These are phyloP conservation scores for Epizoanthus illoricatus DNA, from an alignment of 92 coral and sea anemone species.

Conservation along the genomic window DNA sequence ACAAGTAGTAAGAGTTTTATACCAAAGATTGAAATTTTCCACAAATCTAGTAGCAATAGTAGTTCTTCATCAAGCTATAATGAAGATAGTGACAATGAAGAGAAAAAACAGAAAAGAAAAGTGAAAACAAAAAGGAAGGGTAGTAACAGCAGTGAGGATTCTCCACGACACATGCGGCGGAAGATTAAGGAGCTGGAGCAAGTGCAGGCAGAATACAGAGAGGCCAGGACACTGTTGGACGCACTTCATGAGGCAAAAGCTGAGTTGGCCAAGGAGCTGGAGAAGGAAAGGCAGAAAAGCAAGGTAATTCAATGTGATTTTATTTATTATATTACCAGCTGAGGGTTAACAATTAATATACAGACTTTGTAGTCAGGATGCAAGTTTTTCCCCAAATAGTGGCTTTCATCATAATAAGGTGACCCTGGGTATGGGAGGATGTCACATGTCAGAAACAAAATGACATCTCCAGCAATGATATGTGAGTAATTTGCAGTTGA, in stretches of 20 bases:
- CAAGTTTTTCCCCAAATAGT: too few species aligned
- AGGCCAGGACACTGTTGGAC: conserved; percentile 22
- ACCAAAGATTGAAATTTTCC: conserved; percentile 27
- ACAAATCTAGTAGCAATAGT: conserved; percentile 39
- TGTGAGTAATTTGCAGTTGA: too few species aligned
- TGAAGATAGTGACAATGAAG: conserved; percentile 40
- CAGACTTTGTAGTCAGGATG: too few species aligned
- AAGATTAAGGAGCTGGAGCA: conserved; percentile 44
- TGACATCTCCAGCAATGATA: too few species aligned
- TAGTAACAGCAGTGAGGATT: conserved; percentile 22
- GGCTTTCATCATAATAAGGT: too few species aligned
- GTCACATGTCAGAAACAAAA: too few species aligned
- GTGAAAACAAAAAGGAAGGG: conserved; percentile 46
- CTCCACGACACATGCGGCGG: conserved; percentile 37
- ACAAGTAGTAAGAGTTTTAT: neutral
- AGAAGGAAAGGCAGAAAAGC: conserved; percentile 21
- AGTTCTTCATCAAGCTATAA: conserved; percentile 36
- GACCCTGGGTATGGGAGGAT: too few species aligned
- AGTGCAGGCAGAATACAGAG: conserved; percentile 19
- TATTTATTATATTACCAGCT: too few species aligned
- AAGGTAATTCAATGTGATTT: conserved; percentile 2
- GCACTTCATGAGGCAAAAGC: conserved; percentile 42
- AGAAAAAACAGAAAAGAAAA: conserved; percentile 31
- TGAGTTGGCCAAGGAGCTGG: conserved; percentile 19
- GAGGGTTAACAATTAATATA: too few species aligned